Evolutionary conservation across 1,140 invertebrate genomes (phyloP), one percentile per base, ranked within the genome.

Genomic region (Zaprionus nigranus): DNA sequence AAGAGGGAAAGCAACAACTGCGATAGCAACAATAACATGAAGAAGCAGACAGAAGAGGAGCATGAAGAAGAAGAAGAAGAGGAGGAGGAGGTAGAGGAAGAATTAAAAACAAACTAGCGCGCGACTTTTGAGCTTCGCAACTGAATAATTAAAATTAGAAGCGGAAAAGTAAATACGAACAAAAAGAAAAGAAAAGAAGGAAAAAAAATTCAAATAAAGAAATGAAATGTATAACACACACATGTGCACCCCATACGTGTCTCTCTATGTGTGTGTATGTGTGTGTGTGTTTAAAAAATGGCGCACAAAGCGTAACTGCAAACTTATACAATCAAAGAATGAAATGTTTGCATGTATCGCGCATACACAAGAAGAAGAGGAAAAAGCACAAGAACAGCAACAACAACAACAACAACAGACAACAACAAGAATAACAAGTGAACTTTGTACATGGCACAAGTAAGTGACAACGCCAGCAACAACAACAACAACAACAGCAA

Each of bases 131-230:
- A 90, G 85, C 85, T 68, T 75, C 72, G 73, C 85, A 90, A 90
- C 85, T 88, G 85, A 85, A 90, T 90, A 90, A 90, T 90, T 90
- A 90, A 90, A 90, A 90, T 90, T 90, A 90, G 81, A 90, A 88
- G 81, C 85, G 68, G 85, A 88, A 90, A 90, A 90, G 81, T 88
- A 90, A 88, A 88, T 88, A 88, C 56, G 64, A 68, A 38, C 24
- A 68, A 62, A 46, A 72, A 65, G 53, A 74, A 72, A 75, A 60
- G 62, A 72, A 74, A 82, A 66, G 68, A 49, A 64, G 38, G 54
- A 61, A 71, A 87, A 74, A 79, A 70, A 87, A 81, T 60, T 78
- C 67, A 69, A 79, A 82, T 82, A 86, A 85, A 85, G 61, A 78
- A 87, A 81, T 53, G 70, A 75, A 80, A 71, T 60, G 63, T 75